Percentiles rank a stretch among this genome's conserved stretches.
phyloP scores from a whole-genome alignment of 1,140 invertebrate species.

The Venturia canescens region DNA sequence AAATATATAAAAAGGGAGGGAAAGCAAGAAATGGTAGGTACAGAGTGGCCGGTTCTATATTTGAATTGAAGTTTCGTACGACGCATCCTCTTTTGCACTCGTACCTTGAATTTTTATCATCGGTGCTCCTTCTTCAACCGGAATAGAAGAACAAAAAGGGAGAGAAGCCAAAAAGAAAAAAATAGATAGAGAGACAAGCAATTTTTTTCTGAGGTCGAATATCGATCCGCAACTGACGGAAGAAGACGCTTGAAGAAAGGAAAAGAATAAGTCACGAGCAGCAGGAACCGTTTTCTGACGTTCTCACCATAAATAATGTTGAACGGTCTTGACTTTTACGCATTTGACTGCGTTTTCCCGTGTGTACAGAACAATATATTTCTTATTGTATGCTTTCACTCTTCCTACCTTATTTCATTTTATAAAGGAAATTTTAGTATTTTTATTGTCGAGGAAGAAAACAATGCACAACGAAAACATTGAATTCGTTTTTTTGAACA shows the following conservation, averaged over 20 bases:
- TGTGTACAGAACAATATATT: neutral
- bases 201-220: neutral
- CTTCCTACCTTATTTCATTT: too few species aligned
- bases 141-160: too few species aligned
- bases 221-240: neutral
- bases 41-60: constrained; percentile 47
- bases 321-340: neutral
- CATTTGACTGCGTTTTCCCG: constrained; percentile 33
- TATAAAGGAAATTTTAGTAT: too few species aligned
- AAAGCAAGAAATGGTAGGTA: neutral
- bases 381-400: neutral
- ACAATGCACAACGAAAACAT: too few species aligned
- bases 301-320: constrained; percentile 41
- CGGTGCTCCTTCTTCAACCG: neutral
- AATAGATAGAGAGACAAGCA: neutral
- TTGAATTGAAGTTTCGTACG: constrained; percentile 52
- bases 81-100: neutral
- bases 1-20: neutral
- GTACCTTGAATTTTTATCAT: neutral
- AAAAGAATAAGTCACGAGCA: neutral
- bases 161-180: neutral
- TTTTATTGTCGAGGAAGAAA: too few species aligned
- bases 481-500: too few species aligned
- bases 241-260: constrained; percentile 4
- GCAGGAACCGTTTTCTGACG: constrained; percentile 30